Conservation (phyloP, 2,888 invertebrate species). For the Melinopterus prodromus region DNA sequence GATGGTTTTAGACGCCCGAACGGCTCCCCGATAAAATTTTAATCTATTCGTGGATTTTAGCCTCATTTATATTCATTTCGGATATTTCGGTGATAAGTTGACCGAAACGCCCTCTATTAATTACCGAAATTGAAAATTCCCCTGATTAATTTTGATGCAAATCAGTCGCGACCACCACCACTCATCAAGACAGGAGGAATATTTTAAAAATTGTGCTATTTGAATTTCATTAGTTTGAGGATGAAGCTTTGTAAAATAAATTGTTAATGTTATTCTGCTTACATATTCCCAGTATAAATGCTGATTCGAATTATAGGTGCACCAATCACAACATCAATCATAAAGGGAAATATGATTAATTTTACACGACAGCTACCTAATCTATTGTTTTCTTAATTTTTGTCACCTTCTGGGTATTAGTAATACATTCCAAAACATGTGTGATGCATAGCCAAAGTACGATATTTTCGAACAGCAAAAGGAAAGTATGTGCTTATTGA, state of each 20-base stretch:
- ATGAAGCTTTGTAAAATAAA: background rate
- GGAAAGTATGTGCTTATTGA: too few species aligned
- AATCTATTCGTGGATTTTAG: slow-evolving; percentile 23
- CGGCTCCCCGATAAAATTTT: slow-evolving; percentile 22
- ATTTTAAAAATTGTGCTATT: background rate
- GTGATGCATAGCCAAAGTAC: too few species aligned
- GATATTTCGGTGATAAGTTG: slow-evolving; percentile 20
- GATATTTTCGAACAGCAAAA: too few species aligned
- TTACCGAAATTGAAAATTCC: slow-evolving; percentile 21
- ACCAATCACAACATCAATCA: too few species aligned
- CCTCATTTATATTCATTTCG: slow-evolving; percentile 26
- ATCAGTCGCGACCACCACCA: background rate
- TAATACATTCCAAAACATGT: too few species aligned
- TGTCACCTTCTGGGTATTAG: too few species aligned
- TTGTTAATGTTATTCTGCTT: too few species aligned
- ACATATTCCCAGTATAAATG: too few species aligned
- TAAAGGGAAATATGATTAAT: too few species aligned
- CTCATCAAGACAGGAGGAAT: background rate
- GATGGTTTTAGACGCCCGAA: slow-evolving; percentile 23
- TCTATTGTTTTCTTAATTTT: too few species aligned
- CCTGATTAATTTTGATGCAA: slow-evolving; percentile 6
- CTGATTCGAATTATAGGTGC: too few species aligned
- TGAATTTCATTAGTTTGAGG: background rate
- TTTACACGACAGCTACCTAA: too few species aligned
- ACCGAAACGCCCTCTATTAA: slow-evolving; percentile 20